phyloP scores from a whole-genome alignment of 2,888 invertebrate species.

The Pediacus dermestoides region DNA sequence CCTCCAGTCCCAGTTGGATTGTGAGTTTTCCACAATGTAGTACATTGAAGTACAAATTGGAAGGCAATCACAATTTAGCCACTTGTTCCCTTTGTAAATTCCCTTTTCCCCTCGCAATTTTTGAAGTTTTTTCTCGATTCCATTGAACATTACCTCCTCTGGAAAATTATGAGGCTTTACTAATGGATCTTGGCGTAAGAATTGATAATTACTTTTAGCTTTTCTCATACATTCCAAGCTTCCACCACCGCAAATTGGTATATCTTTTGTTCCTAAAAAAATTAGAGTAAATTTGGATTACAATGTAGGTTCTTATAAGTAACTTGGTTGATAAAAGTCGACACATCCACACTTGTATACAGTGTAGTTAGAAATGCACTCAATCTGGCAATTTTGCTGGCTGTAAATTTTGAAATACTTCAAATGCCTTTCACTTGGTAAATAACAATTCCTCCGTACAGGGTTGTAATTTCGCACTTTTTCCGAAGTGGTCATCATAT shows the following conservation, averaged over 20 bases:
- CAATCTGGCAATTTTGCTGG: constrained; percentile 66
- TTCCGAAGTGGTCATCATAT: constrained; percentile 66
- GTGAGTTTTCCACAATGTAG: constrained; percentile 15
- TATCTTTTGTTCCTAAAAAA: constrained; percentile 13
- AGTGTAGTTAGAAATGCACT: constrained; percentile 65
- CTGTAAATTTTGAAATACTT: constrained; percentile 64
- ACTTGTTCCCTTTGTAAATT: constrained; percentile 58
- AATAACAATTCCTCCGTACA: constrained; percentile 61
- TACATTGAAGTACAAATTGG: constrained; percentile 18
- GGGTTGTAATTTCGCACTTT: constrained; percentile 60
- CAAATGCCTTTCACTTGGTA: constrained; percentile 61
- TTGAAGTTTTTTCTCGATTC: not conserved
- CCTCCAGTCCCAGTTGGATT: constrained; percentile 17
- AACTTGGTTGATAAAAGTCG: constrained; percentile 62
- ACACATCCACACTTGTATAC: constrained; percentile 41
- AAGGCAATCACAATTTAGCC: constrained; percentile 15
- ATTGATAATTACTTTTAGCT: constrained; percentile 11
- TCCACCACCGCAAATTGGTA: constrained; percentile 9
- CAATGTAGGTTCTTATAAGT: too few relatives aligned
- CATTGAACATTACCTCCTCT: too few relatives aligned
- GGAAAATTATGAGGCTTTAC: too few relatives aligned
- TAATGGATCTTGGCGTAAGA: too few relatives aligned
- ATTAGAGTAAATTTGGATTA: constrained; percentile 4
- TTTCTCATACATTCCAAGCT: constrained; percentile 12
- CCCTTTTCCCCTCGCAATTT: constrained; percentile 36